Percentiles rank a stretch among this genome's conserved stretches.
These are phyloP conservation scores for Drosophila mulleri DNA, from an alignment of 2,888 invertebrate genomes.

Conservation along the genomic window DNA sequence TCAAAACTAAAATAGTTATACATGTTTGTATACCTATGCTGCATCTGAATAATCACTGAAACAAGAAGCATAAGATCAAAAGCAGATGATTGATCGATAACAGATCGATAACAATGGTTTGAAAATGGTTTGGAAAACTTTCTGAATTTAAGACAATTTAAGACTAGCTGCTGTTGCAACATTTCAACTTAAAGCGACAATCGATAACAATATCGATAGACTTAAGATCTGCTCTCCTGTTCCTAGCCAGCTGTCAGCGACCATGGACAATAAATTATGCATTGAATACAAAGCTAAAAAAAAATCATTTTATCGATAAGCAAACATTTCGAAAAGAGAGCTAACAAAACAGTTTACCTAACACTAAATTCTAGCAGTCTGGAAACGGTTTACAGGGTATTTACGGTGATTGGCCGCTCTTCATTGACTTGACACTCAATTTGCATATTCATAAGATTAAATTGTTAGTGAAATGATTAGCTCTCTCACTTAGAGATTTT, in stretches of 20 bases:
- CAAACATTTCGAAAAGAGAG: not conserved
- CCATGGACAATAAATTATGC: slow-evolving; percentile 1
- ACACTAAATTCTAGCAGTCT: slow-evolving; percentile 10
- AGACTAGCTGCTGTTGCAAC: not conserved
- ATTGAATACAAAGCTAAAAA: not conserved
- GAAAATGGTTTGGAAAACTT: not conserved
- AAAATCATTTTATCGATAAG: not conserved
- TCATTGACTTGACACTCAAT: not conserved
- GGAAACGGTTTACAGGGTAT: too few relatives aligned
- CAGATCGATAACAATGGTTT: not conserved
- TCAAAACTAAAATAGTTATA: not conserved
- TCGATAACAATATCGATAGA: slow-evolving; percentile 9
- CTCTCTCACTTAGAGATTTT: not conserved
- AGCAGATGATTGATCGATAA: not conserved
- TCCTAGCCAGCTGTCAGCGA: not conserved
- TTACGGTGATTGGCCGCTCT: too few relatives aligned
- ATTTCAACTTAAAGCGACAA: not conserved
- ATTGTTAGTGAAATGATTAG: too few relatives aligned
- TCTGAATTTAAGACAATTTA: not conserved
- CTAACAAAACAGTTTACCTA: not conserved
- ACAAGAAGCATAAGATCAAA: not conserved
- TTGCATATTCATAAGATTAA: too few relatives aligned
- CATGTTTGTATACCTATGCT: not conserved
- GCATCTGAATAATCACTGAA: not conserved
- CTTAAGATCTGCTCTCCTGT: not conserved